Base-by-base conservation (phyloP, 1,140 invertebrate species). In the Ostrea edulis region DNA sequence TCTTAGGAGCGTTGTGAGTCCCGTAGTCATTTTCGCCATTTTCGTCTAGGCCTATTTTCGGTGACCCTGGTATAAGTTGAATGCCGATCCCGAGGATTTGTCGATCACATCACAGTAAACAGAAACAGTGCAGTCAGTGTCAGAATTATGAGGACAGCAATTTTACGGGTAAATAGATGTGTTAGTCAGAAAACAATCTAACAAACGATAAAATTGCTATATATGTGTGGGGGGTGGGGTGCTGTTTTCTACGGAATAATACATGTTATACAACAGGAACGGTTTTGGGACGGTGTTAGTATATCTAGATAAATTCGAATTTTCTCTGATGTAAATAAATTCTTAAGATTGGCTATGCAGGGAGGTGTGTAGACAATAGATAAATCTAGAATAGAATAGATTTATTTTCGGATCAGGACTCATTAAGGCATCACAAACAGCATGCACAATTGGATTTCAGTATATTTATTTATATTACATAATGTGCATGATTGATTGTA, bases 111-210 rank as follows among this genome's bases (percentile, higher is more conserved):
- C 35, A 29, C 22, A 25, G 11, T 25, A 68, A 68, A 71, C 65
- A 9, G 12, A 71, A 71, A 71, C 65, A 29, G 11, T 4, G 12
- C 22, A 29, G 12, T 8, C 0, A 8, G 12, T 25, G 22, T 29
- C 65, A 14, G 9, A 22, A 77, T 12, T 12, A 77, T 77, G 68
- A 22, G 68, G 25, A 44, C 68, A 35, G 9, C 68, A 35, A 12
- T 77, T 77, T 77, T 77, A 29, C 68, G 68, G 68, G 68, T 77
- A 77, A 77, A 17, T 62, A 77, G 17, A 77, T 77, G 0, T 77
- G 14, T 17, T 11, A 35, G 29, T 25, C 29, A 77, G 14, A 35
- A 77, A 29, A 29, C 29, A 11, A 77, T 35, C 68, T 29, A 35
- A 77, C 25, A 77, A 25, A 12, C 55, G 8, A 62, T 17, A 62